Evolutionary conservation across 2,888 invertebrate species (phyloP).

Genomic region (Brachycybe producta): DNA sequence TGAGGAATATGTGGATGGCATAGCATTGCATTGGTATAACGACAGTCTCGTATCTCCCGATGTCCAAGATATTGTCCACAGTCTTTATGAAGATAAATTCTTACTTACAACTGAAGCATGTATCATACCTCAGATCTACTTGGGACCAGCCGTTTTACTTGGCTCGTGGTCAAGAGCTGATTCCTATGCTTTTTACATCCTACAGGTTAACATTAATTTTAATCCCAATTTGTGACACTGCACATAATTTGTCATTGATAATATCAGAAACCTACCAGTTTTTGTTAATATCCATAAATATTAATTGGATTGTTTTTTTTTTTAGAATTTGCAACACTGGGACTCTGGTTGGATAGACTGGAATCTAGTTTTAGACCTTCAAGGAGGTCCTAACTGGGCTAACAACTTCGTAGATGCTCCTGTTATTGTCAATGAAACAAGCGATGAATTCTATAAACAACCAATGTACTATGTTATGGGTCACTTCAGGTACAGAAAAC

Average conservation of each 20-base stretch:
- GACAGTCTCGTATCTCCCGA: conserved; percentile 46
- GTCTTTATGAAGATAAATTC: conserved; percentile 51
- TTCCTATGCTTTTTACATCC: conserved; percentile 49
- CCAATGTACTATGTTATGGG: conserved; percentile 75
- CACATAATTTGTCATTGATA: too few relatives aligned
- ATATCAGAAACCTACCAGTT: too few relatives aligned
- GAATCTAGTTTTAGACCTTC: conserved; percentile 62
- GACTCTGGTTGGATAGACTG: conserved; percentile 79
- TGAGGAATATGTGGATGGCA: conserved; percentile 52
- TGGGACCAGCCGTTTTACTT: conserved; percentile 39
- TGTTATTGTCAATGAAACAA: conserved; percentile 48
- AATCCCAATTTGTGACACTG: too few relatives aligned
- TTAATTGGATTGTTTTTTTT: neutral
- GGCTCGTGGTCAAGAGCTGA: conserved; percentile 68
- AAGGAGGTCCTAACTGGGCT: conserved; percentile 71
- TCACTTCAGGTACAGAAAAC: conserved; percentile 47
- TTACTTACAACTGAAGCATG: conserved; percentile 71
- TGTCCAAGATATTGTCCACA: conserved; percentile 47
- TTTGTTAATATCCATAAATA: neutral
- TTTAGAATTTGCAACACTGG: conserved; percentile 56
- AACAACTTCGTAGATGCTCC: conserved; percentile 66
- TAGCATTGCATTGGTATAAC: conserved; percentile 72
- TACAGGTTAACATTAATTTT: too few relatives aligned
- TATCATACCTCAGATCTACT: too few relatives aligned
- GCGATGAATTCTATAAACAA: conserved; percentile 70